Base-by-base conservation (phyloP, 2,797 vertebrate genomes). In the Monodelphis domestica region DNA sequence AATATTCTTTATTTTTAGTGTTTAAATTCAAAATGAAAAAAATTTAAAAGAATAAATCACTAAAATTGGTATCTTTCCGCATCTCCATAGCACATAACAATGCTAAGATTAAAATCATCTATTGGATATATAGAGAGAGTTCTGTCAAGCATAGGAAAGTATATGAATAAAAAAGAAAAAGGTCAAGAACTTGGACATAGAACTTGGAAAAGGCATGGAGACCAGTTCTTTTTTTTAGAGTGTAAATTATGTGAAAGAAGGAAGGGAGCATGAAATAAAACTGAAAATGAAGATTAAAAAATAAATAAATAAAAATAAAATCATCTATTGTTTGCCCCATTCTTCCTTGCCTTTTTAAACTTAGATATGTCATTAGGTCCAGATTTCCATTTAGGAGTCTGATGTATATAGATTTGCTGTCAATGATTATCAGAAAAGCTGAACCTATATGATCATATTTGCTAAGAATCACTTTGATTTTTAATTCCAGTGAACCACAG, bases 1-100 rank as follows among this genome's bases (percentile, higher is more conserved):
- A 63, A 63, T 63, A 33, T 53, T 11, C 33, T n/a, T n/a, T n/a
- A 15, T 26, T 29, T 70, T 38, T 70, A 70, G 15, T 70, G 14
- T 70, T 38, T 38, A 70, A 70, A 38, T n/a, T 70, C 5, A 38
- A 70, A 70, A 70, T 21, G 4, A 63, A 59, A 56, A 56, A 70
- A 38, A 70, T 17, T 38, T 6, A 70, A 63, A 63, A 70, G 15
- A 38, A n/a, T 38, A 59, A 70, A 17, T 70, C 15, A 17, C 5
- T n/a, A 70, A 38, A 70, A 70, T n/a, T 38, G 21, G 38, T 70
- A 14, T 70, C n/a, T 17, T 1, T 70, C 54, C 93, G 78, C 4
- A 88, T 78, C 54, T 94, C 15, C 53, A 45, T 56, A 91, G 29
- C 50, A 91, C 91, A 90, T 91, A 95, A n/a, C 92, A 70, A 90